Evolutionary conservation across 2,888 invertebrate genomes (phyloP).

Genomic region (Nemapogon koenigi): DNA sequence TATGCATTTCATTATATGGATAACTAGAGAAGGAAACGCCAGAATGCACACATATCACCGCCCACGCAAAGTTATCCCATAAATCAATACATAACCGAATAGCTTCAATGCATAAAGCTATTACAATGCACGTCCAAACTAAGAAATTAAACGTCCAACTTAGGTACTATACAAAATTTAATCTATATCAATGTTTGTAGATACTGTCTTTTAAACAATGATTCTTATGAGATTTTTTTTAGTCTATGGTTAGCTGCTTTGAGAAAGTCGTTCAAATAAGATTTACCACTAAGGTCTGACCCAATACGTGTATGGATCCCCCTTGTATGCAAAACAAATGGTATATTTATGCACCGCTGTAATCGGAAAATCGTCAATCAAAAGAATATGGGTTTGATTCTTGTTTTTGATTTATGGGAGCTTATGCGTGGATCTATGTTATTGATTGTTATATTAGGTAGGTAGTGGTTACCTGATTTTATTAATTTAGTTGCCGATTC

Average conservation of each 20-base stretch:
- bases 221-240: background rate
- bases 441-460: no score
- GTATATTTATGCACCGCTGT: slow-evolving; percentile 40
- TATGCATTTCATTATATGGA: no score
- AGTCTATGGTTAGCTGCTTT: slow-evolving; percentile 1
- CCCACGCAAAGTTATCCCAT: slow-evolving; percentile 34
- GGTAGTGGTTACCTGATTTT: no score
- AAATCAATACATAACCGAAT: slow-evolving; percentile 46
- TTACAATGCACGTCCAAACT: slow-evolving; percentile 25
- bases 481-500: no score
- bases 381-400: slow-evolving; percentile 33
- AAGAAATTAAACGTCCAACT: background rate
- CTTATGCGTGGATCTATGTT: no score
- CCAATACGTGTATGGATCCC: slow-evolving; percentile 29
- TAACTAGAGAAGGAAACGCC: slow-evolving; percentile 24
- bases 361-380: slow-evolving; percentile 45
- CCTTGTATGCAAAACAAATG: slow-evolving; percentile 42
- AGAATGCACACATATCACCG: slow-evolving; percentile 32
- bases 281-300: slow-evolving; percentile 19
- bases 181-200: background rate
- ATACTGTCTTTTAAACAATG: background rate
- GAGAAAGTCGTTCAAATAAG: background rate
- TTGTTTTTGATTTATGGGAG: slow-evolving; percentile 19
- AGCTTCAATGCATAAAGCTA: slow-evolving; percentile 34
- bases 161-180: background rate